Evolutionary conservation across 2,888 invertebrate genomes (phyloP), one percentile per base, ranked within the genome.

Genomic region (Parnassius smintheus): DNA sequence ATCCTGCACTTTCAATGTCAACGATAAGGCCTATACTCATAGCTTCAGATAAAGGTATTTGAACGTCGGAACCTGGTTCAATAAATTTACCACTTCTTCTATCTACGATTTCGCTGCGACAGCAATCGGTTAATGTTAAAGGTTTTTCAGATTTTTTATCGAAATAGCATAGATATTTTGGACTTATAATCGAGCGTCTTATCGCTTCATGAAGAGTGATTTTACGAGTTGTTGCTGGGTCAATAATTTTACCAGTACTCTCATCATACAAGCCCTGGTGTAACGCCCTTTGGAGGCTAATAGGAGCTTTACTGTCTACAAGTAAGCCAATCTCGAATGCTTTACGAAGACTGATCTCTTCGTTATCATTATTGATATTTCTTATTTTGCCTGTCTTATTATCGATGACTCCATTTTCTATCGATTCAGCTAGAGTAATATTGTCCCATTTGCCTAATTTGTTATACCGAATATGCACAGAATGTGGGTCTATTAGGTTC

Each of bases 251-350:
- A 11, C 97, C 96, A 0, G 94, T 95, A 65, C 92, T 92, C 65
- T 96, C 95, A 71, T 97, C 96, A 77, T 97, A 97, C 0, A 97
- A 88, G 2, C 97, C 97, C 86, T 97, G 96, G 80, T 97, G 97
- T 59, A 98, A 93, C 0, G 96, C 96, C 75, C 96, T 92, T 78
- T 97, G 97, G 45, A 97, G 83, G 12, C 96, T 96, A 25, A 97
- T 94, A 0, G 97, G 95, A 10, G 95, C 96, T 82, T 96, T 95
- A 69, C 94, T 95, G 76, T 97, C 97, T 65, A 96, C 93, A 55
- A 98, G 92, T 63, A 97, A 93, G 22, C 96, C 97, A 65, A 94
- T 92, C 80, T 96, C 95, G 74, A 97, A 95, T 0, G 97, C 97
- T 82, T 96, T 95, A 59, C 93, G 93, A 22, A 97, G 86, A 45